Evolutionary conservation across 2,113 vertebrate genomes (phyloP).

Genomic region (Triplophysa siluroides): DNA sequence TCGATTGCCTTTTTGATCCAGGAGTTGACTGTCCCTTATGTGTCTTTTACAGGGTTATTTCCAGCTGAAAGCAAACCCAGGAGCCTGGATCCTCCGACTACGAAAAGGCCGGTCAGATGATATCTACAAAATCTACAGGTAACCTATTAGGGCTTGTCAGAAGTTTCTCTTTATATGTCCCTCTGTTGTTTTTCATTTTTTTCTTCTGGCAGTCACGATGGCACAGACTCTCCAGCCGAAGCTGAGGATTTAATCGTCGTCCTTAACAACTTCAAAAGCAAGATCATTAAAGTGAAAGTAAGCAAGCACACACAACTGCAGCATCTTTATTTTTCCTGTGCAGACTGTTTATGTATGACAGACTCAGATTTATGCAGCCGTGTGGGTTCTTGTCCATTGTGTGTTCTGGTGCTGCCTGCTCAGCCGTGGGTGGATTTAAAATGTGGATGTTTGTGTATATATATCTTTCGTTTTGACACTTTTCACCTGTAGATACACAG

Average conservation of each 20-base stretch:
- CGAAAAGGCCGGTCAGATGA: slow-evolving; percentile 96
- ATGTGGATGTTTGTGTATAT: slow-evolving; percentile 25
- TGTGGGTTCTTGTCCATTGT: slow-evolving; percentile 10
- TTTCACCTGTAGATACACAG: not conserved
- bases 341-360: slow-evolving; percentile 26
- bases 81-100: slow-evolving; percentile 90
- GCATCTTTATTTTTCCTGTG: not conserved
- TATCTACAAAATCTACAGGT: slow-evolving; percentile 98
- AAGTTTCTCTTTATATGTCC: slow-evolving; percentile 1
- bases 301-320: slow-evolving; percentile 11
- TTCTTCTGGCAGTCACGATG: slow-evolving; percentile 83
- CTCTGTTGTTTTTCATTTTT: slow-evolving; percentile 11
- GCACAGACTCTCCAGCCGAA: slow-evolving; percentile 91
- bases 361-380: slow-evolving; percentile 41
- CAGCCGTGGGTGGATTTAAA: slow-evolving; percentile 23
- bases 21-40: not conserved
- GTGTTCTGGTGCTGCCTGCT: slow-evolving; percentile 16
- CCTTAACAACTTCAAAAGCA: slow-evolving; percentile 94
- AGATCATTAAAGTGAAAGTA: slow-evolving; percentile 98
- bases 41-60: slow-evolving; percentile 86
- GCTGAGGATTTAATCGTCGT: slow-evolving; percentile 86
- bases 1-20: not conserved
- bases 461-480: slow-evolving; percentile 22
- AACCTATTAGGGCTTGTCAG: slow-evolving; percentile 5
- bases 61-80: slow-evolving; percentile 96